Conservation (phyloP, 2,113 vertebrate species). For the Rhineura floridana region DNA sequence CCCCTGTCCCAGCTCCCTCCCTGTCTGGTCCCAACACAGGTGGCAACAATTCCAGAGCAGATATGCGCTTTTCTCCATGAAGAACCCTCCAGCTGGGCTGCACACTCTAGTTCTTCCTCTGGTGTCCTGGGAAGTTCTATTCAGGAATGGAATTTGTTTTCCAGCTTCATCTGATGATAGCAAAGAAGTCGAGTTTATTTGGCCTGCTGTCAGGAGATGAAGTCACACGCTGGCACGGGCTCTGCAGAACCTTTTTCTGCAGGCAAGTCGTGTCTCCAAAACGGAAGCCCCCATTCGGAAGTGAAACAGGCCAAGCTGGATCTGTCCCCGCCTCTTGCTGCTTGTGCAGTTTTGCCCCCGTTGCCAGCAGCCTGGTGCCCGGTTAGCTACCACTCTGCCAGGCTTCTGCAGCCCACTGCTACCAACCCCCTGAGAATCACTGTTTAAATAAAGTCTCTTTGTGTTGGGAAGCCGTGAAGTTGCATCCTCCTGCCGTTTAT, state of each 20-base stretch:
- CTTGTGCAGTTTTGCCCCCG: background rate
- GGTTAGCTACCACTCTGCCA: background rate
- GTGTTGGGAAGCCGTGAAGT: background rate
- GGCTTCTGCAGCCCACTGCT: background rate
- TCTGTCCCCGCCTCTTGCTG: background rate
- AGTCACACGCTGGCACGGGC: background rate
- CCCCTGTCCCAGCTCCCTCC: accelerated
- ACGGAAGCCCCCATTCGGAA: background rate
- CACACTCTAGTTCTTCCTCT: background rate
- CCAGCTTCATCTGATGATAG: background rate
- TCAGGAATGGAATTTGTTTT: background rate
- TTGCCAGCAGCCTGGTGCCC: background rate
- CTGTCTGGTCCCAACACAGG: background rate
- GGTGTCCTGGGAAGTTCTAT: background rate
- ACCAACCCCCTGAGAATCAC: too few relatives aligned
- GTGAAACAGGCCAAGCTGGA: too few relatives aligned
- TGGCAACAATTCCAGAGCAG: background rate
- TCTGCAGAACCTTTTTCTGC: background rate
- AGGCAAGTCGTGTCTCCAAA: background rate
- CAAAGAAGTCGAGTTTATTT: background rate
- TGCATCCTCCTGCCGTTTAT: background rate
- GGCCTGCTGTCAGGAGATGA: background rate
- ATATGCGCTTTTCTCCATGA: background rate
- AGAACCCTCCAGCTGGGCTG: background rate
- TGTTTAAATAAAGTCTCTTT: too few relatives aligned